These are phyloP conservation scores for Muscicapa striata DNA, from an alignment of 2,797 vertebrate genomes.

Conservation along the genomic window DNA sequence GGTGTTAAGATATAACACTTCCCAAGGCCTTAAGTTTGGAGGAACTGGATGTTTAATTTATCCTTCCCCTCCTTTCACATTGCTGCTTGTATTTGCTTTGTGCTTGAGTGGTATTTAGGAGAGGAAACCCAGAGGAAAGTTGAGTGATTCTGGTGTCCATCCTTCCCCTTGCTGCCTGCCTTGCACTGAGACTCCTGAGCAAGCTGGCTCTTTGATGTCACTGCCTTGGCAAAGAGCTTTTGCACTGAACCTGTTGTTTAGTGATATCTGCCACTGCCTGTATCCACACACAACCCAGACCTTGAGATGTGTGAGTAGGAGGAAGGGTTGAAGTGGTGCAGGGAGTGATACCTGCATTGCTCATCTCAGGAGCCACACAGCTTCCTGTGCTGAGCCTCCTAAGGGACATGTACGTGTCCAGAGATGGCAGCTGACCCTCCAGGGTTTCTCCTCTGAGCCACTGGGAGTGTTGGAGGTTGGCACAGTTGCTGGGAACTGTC, in stretches of 20 bases:
- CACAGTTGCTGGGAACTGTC: slow-evolving; percentile 36
- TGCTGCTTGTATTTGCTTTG: not conserved
- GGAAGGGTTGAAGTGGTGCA: not conserved
- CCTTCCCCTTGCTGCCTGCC: not conserved
- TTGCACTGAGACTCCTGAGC: not conserved
- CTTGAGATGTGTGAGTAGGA: not conserved
- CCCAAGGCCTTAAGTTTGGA: not conserved
- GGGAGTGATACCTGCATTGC: not conserved
- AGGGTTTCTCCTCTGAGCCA: not conserved
- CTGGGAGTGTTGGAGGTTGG: slow-evolving; percentile 27
- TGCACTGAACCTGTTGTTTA: not conserved
- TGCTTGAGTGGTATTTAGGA: not conserved
- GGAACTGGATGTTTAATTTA: not conserved
- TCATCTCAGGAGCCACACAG: not conserved
- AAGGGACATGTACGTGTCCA: not conserved
- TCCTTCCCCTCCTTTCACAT: not conserved
- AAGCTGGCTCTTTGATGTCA: not conserved
- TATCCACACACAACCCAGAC: not conserved
- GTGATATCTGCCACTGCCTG: not conserved
- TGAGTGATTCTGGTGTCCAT: not conserved
- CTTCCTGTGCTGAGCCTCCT: not conserved
- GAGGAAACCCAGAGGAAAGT: not conserved
- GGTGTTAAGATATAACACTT: not conserved
- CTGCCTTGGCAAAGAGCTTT: not conserved
- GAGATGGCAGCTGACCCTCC: slow-evolving; percentile 4